Conservation (phyloP, 2,888 invertebrate species). For the Chrysopilus asiliformis region DNA sequence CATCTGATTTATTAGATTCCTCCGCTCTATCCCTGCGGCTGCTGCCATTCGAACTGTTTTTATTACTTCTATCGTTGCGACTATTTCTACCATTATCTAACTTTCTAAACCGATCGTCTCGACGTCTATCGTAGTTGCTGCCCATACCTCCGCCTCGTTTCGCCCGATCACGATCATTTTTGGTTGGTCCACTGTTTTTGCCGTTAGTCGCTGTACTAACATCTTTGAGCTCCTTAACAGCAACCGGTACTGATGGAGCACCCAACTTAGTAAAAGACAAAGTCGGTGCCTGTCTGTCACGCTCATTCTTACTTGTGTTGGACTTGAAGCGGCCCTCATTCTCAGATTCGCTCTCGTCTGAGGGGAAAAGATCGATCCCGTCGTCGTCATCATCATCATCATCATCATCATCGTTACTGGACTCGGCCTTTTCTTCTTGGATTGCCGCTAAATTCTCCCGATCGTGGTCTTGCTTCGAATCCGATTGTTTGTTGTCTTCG, state of each 20-base stretch:
- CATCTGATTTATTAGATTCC: constrained; percentile 7
- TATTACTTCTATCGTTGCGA: constrained; percentile 5
- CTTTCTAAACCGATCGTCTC: constrained; percentile 6
- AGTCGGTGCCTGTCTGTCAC: constrained; percentile 11
- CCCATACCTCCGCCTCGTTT: constrained; percentile 8
- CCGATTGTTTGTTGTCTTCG: constrained; percentile 1
- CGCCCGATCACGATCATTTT: constrained; percentile 6
- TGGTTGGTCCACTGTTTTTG: constrained; percentile 7
- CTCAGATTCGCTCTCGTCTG: constrained; percentile 20
- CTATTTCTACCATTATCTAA: constrained; percentile 4
- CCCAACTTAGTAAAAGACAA: constrained; percentile 17
- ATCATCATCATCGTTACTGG: constrained; percentile 11
- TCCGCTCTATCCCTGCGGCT: constrained; percentile 4
- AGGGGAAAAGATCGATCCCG: constrained; percentile 18
- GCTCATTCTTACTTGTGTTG: constrained; percentile 13
- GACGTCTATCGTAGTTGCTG: constrained; percentile 4
- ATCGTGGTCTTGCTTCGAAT: not conserved
- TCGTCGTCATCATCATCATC: constrained; percentile 16
- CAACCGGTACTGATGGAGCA: constrained; percentile 9
- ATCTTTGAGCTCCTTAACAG: constrained; percentile 15
- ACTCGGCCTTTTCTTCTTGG: constrained; percentile 11
- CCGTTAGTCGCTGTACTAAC: constrained; percentile 3
- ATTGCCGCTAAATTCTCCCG: not conserved
- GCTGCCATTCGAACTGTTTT: constrained; percentile 1
- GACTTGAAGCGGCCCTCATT: constrained; percentile 19